Base-by-base conservation (phyloP, 2,888 invertebrate species). In the Drosophila mulleri region DNA sequence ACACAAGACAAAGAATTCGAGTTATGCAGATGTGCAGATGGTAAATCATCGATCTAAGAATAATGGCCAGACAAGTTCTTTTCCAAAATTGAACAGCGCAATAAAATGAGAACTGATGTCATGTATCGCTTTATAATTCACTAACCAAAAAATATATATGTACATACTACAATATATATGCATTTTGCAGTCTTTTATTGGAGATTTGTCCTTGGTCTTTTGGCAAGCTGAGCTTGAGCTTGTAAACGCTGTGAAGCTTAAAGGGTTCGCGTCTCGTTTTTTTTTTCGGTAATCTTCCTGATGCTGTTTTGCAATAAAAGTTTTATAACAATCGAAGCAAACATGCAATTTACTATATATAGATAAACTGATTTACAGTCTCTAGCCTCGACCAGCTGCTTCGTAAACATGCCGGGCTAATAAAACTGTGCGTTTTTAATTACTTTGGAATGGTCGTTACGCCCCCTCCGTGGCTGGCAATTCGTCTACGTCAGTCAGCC, bases 401-500 rank as follows among this genome's bases (percentile, higher is more conserved):
- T 26, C 39, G 58, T 41, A 42, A 42, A 48, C 41, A 44, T 26
- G 60, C 39, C 39, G 50, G 54, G 45, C 53, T 67, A 73, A 78
- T 74, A 75, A 75, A 78, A 60, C 53, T 69, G 67, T 67, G 62
- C 54, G 41, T 59, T 78, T 88, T 88, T 88, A 84, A 89, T 89
- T 82, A 72, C 80, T 50, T 67, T 32, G 44, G 56, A 83, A 67
- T 69, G 70, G 63, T 45, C 59, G 82, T 59, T 58, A 82, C 90
- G 90, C 90, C 83, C 69, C 65, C 65, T 59, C 47, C 59, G 54
- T 42, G 23, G 61, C 23, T 53, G 76, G 88, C 79, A 85, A 84
- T 84, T 89, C 90, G 80, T 89, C 84, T 88, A 72, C 84, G 90
- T 84, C 84, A 79, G 79, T 9, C 56, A 41, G 75, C 72, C 72